Percentiles rank a stretch among this genome's conserved stretches.
phyloP scores from a whole-genome alignment of 2,113 vertebrate genomes.

The Deroptyus accipitrinus region DNA sequence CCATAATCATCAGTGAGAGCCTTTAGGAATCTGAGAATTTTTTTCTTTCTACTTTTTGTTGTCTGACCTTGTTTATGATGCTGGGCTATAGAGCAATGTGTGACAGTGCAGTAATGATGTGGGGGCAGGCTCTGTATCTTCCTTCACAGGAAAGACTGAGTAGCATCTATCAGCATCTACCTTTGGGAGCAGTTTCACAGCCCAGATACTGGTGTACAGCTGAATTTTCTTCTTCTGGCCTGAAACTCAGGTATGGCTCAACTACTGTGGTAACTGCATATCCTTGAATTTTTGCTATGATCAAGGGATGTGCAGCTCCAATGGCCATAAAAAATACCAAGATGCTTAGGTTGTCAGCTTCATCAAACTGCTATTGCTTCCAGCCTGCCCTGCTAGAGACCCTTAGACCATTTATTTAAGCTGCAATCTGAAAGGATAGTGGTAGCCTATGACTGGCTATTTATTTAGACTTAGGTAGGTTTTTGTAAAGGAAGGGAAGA shows the following conservation, averaged over 20 bases:
- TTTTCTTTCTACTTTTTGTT: not conserved
- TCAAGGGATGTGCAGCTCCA: not conserved
- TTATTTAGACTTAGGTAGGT: not conserved
- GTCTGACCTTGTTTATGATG: not conserved
- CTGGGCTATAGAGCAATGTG: not conserved
- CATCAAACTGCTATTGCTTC: not conserved
- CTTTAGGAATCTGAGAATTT: not conserved
- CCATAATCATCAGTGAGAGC: not conserved
- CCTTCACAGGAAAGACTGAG: not conserved
- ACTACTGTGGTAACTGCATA: too few relatives aligned
- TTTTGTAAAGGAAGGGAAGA: not conserved
- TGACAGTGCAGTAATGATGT: not conserved
- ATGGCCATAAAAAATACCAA: not conserved
- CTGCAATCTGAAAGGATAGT: not conserved
- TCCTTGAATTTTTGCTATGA: not conserved
- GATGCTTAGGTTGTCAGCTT: not conserved
- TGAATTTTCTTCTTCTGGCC: not conserved
- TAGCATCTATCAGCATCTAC: too few relatives aligned
- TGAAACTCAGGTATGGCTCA: not conserved
- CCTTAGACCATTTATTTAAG: not conserved
- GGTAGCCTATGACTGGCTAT: not conserved
- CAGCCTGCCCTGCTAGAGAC: too few relatives aligned
- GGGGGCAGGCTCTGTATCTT: not conserved
- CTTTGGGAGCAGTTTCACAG: not conserved
- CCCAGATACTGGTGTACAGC: rapidly evolving